Evolutionary conservation across 2,888 invertebrate species (phyloP).

Genomic region (Mimas tiliae): DNA sequence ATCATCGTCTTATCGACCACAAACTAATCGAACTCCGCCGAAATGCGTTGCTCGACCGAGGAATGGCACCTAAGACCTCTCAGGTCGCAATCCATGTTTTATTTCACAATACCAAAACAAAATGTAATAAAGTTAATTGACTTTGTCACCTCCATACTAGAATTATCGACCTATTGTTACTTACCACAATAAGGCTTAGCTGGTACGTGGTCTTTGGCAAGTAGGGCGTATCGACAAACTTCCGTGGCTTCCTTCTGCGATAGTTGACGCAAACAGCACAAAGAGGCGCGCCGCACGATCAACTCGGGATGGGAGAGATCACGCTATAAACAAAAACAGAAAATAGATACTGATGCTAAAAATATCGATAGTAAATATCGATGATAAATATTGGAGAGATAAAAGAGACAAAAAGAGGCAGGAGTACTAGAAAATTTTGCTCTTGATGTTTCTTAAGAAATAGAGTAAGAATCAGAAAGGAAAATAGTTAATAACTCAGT

Average conservation of each 20-base stretch:
- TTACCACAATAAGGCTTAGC: conserved; percentile 73
- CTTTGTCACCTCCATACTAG: too few species aligned
- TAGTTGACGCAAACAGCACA: conserved; percentile 97
- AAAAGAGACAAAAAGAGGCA: not conserved
- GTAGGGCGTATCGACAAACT: conserved; percentile 95
- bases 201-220: conserved; percentile 72
- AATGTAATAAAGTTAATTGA: too few species aligned
- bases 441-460: too few species aligned
- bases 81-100: too few species aligned
- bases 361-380: not conserved
- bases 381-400: not conserved
- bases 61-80: too few species aligned
- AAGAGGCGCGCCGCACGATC: conserved; percentile 95
- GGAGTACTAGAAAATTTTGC: too few species aligned
- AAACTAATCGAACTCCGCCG: too few species aligned
- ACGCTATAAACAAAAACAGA: conserved; percentile 80
- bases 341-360: not conserved
- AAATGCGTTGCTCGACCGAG: too few species aligned
- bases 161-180: conserved; percentile 28
- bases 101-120: too few species aligned
- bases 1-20: too few species aligned
- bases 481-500: too few species aligned
- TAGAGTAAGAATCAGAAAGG: too few species aligned
- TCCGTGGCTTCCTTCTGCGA: conserved; percentile 98
- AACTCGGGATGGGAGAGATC: conserved; percentile 95